Conservation (phyloP, 2,888 invertebrate genomes). For the Ethmia dodecea region DNA sequence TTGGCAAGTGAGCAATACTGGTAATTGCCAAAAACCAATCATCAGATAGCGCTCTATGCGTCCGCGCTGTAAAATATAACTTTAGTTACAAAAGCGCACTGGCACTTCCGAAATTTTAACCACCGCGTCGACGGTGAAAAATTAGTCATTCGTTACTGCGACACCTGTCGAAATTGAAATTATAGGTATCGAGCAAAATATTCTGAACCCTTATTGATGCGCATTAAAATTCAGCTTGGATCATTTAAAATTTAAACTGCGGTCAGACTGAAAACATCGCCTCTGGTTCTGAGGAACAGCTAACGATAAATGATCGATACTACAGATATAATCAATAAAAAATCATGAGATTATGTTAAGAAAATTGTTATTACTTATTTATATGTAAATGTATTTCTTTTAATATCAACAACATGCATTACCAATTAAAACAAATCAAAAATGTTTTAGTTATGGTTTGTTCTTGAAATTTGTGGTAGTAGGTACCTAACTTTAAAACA, state of each 20-base stretch:
- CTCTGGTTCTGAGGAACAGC: slow-evolving; percentile 5
- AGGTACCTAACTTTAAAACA: too few relatives aligned
- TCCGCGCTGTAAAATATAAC: slow-evolving; percentile 69
- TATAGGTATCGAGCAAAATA: slow-evolving; percentile 12
- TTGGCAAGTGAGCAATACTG: slow-evolving; percentile 73
- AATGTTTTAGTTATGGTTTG: too few relatives aligned
- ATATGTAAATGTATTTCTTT: too few relatives aligned
- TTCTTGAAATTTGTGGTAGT: too few relatives aligned
- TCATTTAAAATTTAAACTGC: slow-evolving; percentile 24
- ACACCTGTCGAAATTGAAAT: slow-evolving; percentile 19
- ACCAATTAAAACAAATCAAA: too few relatives aligned
- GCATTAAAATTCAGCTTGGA: slow-evolving; percentile 33
- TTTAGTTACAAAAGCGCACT: slow-evolving; percentile 61
- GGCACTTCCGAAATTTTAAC: slow-evolving; percentile 10
- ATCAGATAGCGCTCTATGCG: slow-evolving; percentile 73
- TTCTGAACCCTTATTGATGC: slow-evolving; percentile 26
- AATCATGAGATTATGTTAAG: too few relatives aligned
- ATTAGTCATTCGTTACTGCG: slow-evolving; percentile 3
- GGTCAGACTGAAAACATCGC: slow-evolving; percentile 15
- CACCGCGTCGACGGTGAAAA: slow-evolving; percentile 2
- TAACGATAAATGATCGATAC: too few relatives aligned
- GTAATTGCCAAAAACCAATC: slow-evolving; percentile 78
- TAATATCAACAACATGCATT: too few relatives aligned
- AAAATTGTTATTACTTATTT: too few relatives aligned
- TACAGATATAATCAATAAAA: too few relatives aligned